Evolutionary conservation across 2,113 vertebrate species (phyloP), one percentile per base, ranked within the genome.

Genomic region (Pelvicachromis taeniatus): DNA sequence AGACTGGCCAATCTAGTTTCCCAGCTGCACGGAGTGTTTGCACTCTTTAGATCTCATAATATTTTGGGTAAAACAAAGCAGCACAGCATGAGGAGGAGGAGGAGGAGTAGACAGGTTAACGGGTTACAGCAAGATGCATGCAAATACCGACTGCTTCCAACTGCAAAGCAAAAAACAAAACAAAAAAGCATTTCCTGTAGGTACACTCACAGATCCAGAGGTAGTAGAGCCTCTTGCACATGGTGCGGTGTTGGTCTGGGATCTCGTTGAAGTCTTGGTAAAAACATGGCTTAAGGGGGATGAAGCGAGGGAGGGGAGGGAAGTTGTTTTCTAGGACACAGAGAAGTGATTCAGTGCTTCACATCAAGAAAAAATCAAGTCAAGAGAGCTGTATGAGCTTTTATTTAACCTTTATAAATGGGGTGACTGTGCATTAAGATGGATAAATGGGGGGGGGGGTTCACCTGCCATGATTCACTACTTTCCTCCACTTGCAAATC

Each of bases 191-290:
- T 11, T 63, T 4, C 19, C 17, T 75, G 26, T 52, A 38, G 54
- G 5, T 12, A 45, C 8, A 99, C 98, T 98, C 95, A 99, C 99
- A 23, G 95, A 99, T 98, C 99, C 99, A 99, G 81, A 99, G 97
- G 96, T 99, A 98, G 94, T 99, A 99, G 50, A 99, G 96, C 81
- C 97, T 97, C 90, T 99, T 99, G 95, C 97, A 97, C 95, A 98
- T 97, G 90, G 95, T 97, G 52, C 97, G 97, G 65, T 95, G 96
- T 83, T 97, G 96, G 2, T 98, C 97, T 0, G 99, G 99, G 88
- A 99, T 99, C 2, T 98, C 98, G 2, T 99, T 97, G 11, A 99
- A 99, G 93, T 99, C 98, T 91, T 99, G 99, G 93, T 99, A 99
- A 94, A 99, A 99, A 93, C 99, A 99, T 9, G 99, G 99, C 96